A percentile compares a stretch with the other conserved stretches of the same genome.
These are phyloP conservation scores for Martes martes DNA, from an alignment of 2,113 vertebrate species.

Conservation along the genomic window DNA sequence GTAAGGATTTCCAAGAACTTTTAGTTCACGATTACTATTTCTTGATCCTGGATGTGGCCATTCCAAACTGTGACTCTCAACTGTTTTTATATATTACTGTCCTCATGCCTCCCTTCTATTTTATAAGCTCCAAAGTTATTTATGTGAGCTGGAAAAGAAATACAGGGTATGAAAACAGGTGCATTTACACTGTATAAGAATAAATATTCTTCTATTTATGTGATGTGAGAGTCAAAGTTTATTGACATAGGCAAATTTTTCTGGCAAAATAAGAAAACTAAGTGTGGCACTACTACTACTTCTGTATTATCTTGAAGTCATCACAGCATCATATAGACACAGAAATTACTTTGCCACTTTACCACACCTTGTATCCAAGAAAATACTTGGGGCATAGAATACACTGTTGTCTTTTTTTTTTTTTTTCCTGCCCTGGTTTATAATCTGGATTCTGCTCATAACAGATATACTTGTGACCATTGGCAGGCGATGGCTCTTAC, in stretches of 20 bases:
- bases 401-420: background rate
- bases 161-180: background rate
- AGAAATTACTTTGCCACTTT: background rate
- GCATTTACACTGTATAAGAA: background rate
- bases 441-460: background rate
- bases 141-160: background rate
- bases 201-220: background rate
- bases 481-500: background rate
- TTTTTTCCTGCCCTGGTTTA: background rate
- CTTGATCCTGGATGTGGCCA: background rate
- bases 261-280: background rate
- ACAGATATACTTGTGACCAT: background rate
- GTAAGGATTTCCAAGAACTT: background rate
- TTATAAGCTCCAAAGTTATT: background rate
- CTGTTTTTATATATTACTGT: background rate
- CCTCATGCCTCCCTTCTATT: background rate
- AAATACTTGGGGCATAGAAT: background rate
- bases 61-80: background rate
- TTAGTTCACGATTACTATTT: background rate
- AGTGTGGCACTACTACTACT: background rate
- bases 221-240: constrained; percentile 34
- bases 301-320: background rate
- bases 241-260: background rate
- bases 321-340: background rate
- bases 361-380: background rate